A percentile compares a stretch with the other conserved stretches of the same genome.
phyloP scores from a whole-genome alignment of 2,888 invertebrate genomes.

The Gibbula magus region DNA sequence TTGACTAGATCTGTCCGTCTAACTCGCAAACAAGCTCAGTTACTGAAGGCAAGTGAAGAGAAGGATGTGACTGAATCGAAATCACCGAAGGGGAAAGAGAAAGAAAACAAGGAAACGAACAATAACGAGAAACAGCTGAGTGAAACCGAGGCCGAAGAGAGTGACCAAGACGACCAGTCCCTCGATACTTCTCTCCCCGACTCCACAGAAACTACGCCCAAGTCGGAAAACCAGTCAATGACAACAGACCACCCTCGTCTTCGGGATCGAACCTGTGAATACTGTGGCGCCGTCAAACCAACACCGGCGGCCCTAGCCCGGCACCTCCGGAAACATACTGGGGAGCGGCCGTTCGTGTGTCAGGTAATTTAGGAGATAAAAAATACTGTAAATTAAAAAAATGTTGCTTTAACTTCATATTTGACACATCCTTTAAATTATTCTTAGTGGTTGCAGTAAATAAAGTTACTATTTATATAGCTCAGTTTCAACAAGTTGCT shows the following conservation, averaged over 20 bases:
- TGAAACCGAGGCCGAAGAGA: constrained; percentile 24
- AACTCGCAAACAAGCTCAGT: constrained; percentile 2
- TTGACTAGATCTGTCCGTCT: not conserved
- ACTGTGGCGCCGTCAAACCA: constrained; percentile 67
- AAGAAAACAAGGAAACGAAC: not conserved
- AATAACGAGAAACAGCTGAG: not conserved
- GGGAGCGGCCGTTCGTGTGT: constrained; percentile 69
- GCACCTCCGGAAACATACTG: constrained; percentile 70
- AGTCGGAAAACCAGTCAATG: constrained; percentile 6
- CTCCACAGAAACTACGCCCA: not conserved
- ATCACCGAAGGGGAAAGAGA: not conserved
- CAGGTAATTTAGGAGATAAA: constrained; percentile 40
- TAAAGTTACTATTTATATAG: no score
- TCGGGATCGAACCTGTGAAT: constrained; percentile 62
- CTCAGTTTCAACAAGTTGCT: no score
- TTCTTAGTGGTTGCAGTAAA: no score
- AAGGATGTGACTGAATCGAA: not conserved
- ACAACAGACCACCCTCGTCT: constrained; percentile 19
- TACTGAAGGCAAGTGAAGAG: not conserved
- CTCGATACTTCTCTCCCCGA: not conserved
- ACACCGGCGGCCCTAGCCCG: constrained; percentile 69
- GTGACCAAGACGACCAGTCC: constrained; percentile 1
- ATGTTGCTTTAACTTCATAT: no score
- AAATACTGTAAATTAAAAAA: no score
- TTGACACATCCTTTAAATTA: no score